Percentiles rank a stretch among this genome's conserved stretches.
These are phyloP conservation scores for Drosophila basisetae DNA, from an alignment of 2,888 invertebrate genomes.

Conservation along the genomic window DNA sequence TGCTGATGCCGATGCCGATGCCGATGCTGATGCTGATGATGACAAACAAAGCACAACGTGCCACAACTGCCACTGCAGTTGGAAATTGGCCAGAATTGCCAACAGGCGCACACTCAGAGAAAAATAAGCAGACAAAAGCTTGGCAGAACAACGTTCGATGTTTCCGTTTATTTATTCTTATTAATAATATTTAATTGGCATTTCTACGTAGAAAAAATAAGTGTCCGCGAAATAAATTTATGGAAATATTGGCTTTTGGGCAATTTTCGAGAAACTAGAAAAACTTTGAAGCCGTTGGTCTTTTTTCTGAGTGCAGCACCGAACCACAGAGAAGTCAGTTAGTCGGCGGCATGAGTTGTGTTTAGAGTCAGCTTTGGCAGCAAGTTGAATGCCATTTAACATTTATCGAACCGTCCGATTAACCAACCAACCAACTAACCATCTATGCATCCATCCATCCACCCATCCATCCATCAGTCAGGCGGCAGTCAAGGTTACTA, in stretches of 20 bases:
- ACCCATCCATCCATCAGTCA: conserved; percentile 42
- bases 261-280: background rate
- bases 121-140: background rate
- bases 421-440: conserved; percentile 12
- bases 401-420: conserved; percentile 19
- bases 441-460: conserved; percentile 14
- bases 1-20: conserved; percentile 1
- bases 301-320: background rate
- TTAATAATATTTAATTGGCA: background rate
- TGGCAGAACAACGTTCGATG: no score
- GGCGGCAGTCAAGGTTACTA: conserved; percentile 71
- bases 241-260: background rate
- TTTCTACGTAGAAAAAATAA: background rate
- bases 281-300: background rate
- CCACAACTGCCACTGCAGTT: conserved; percentile 1
- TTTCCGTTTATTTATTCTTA: no score
- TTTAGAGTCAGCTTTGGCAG: conserved; percentile 40
- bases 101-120: background rate
- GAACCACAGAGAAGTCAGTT: background rate
- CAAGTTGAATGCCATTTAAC: conserved; percentile 58
- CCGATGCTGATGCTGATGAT: conserved; percentile 15
- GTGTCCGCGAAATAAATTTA: background rate
- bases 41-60: conserved; percentile 39
- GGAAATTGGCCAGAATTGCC: conserved; percentile 16
- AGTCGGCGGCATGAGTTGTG: conserved; percentile 37